Conservation (phyloP, 1,140 invertebrate genomes). For the Camponotus vicinus region DNA sequence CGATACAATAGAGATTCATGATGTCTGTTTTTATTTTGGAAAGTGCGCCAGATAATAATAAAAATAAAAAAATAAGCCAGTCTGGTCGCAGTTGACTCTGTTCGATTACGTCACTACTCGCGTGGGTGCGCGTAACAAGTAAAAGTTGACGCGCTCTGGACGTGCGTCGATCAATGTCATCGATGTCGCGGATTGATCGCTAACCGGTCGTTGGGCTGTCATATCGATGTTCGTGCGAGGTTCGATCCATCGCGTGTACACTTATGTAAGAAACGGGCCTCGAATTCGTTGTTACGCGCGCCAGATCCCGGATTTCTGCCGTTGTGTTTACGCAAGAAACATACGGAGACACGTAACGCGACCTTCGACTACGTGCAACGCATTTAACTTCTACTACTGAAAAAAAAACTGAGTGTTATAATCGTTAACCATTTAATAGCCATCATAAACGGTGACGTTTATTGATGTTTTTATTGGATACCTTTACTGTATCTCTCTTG, state of each 20-base stretch:
- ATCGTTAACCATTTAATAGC: not conserved
- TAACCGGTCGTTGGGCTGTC: conserved; percentile 17
- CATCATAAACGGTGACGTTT: not conserved
- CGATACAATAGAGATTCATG: not conserved
- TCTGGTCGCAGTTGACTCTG: not conserved
- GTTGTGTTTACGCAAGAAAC: conserved; percentile 63
- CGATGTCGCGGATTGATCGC: conserved; percentile 44
- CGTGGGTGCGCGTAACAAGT: not conserved
- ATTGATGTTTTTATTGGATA: not conserved
- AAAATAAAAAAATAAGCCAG: not conserved
- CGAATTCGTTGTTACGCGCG: conserved; percentile 49
- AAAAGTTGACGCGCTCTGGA: conserved; percentile 47
- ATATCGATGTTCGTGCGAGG: conserved; percentile 29
- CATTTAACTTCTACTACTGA: conserved; percentile 3
- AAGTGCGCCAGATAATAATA: no score
- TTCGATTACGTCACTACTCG: conserved; percentile 25
- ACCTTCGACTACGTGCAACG: conserved; percentile 64
- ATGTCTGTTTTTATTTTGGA: not conserved
- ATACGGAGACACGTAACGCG: conserved; percentile 20
- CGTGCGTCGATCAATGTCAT: conserved; percentile 66
- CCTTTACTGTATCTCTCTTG: not conserved
- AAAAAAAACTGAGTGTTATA: not conserved
- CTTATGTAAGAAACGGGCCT: conserved; percentile 52
- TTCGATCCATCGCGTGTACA: conserved; percentile 19
- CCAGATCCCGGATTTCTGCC: not conserved